Base-by-base conservation (phyloP, 2,888 invertebrate species). In the Taphrorychus bicolor region DNA sequence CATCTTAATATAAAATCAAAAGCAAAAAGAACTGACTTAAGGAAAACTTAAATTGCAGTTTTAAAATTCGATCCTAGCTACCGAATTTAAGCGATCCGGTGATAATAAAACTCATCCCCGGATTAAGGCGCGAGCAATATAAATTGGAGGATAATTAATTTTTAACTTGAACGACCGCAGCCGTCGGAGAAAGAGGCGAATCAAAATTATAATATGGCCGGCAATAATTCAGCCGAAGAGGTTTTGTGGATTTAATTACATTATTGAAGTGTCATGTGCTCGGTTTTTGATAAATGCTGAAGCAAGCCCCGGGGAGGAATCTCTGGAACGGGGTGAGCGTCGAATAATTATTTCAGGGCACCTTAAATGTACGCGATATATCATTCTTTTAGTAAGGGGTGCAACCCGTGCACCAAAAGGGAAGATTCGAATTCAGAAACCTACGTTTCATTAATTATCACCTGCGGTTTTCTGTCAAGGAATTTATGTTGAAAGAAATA, bases 221-320 rank as follows among this genome's bases (percentile, higher is more conserved):
- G 80, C 81, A 73, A 81, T 81, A 81, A 80, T 79, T 81, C 79
- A 81, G 77, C 78, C 77, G 75, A 76, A 76, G 76, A 77, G 79
- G 78, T 81, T 81, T 78, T 80, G 81, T 76, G 80, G 80, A 80
- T 82, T 82, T 81, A 82, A 82, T 82, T 82, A 81, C 81, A 81
- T 81, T 81, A 82, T 82, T 81, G 81, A 81, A 81, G 81, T 82
- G 81, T 81, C 81, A 81, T 81, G 80, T 81, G 80, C 80, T 79
- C 76, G 78, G 77, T 79, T 76, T 61, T 80, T 82, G 80, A 82
- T 82, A 81, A 82, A 81, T 80, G 80, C 78, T 74, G 76, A 77
- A 24, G 58, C 57, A n/a, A n/a, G n/a, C 32, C 49, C 32, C 22
- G 22, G 45, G 49, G 16, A 11, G 48, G 57, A 63, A 57, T 63